Evolutionary conservation across 2,888 invertebrate species (phyloP).

Genomic region (Ormyrus pomaceus): DNA sequence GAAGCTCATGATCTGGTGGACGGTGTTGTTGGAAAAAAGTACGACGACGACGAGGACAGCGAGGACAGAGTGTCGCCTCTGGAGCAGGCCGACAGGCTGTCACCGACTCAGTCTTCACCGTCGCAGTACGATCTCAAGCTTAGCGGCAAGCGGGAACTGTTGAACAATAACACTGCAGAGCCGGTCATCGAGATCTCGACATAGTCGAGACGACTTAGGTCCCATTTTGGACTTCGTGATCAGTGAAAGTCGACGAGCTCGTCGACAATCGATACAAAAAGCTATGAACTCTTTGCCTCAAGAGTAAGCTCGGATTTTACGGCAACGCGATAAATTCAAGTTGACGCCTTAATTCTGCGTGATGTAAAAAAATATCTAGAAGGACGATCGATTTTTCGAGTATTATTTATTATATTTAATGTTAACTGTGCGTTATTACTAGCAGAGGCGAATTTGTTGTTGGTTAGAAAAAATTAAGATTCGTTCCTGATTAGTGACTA

Average conservation of each 20-base stretch:
- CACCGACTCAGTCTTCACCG: constrained; percentile 59
- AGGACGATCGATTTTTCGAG: constrained; percentile 43
- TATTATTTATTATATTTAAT: constrained; percentile 56
- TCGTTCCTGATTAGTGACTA: constrained; percentile 56
- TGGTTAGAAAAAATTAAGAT: constrained; percentile 51
- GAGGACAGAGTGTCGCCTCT: constrained; percentile 66
- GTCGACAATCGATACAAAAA: neutral
- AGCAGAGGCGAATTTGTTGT: constrained; percentile 49
- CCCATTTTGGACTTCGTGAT: neutral
- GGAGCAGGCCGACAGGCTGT: constrained; percentile 66
- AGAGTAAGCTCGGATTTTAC: neutral
- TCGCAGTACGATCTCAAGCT: constrained; percentile 70
- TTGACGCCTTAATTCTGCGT: constrained; percentile 33
- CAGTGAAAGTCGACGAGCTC: neutral
- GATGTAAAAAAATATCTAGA: neutral
- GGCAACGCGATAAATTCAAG: constrained; percentile 15
- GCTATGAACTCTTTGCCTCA: constrained; percentile 1
- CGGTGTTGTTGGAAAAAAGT: too few relatives aligned
- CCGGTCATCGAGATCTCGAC: constrained; percentile 80
- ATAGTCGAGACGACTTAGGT: constrained; percentile 72
- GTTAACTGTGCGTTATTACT: constrained; percentile 54
- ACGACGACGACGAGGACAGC: constrained; percentile 74
- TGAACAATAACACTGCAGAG: constrained; percentile 79
- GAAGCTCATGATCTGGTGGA: neutral
- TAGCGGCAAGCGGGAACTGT: constrained; percentile 77